These are phyloP conservation scores for Oreocharis arfaki DNA, from an alignment of 2,113 vertebrate genomes.

Conservation along the genomic window DNA sequence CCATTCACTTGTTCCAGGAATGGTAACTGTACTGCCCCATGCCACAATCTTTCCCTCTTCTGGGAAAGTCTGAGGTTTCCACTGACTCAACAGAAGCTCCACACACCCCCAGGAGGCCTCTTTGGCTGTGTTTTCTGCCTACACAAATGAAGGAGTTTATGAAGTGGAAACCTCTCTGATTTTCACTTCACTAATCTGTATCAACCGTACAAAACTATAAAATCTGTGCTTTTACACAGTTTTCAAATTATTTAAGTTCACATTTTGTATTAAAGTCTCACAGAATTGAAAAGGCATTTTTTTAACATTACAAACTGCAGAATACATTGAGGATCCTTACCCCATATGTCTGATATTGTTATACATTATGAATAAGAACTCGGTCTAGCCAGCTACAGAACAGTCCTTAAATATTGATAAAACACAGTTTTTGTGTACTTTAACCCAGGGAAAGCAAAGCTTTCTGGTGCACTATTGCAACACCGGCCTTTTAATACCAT, in stretches of 20 bases:
- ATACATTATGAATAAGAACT: background rate
- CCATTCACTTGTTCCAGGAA: background rate
- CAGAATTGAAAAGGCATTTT: background rate
- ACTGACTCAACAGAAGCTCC: background rate
- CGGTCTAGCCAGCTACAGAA: background rate
- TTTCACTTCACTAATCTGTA: background rate
- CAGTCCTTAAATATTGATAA: slow-evolving; percentile 12
- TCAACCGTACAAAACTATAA: background rate
- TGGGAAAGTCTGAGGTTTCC: background rate
- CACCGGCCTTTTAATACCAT: background rate
- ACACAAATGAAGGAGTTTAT: background rate
- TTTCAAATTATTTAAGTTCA: background rate
- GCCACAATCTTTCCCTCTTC: background rate
- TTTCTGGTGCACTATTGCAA: background rate
- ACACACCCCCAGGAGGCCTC: background rate
- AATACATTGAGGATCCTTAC: background rate
- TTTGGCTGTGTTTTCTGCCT: background rate
- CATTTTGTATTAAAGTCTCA: background rate
- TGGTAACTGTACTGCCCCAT: background rate
- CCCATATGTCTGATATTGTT: background rate
- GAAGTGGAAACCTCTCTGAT: background rate
- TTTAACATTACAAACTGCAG: background rate
- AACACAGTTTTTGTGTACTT: background rate
- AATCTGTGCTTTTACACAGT: background rate
- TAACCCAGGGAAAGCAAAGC: background rate